Base-by-base conservation (phyloP, 2,113 vertebrate species). In the Noturus placidus region DNA sequence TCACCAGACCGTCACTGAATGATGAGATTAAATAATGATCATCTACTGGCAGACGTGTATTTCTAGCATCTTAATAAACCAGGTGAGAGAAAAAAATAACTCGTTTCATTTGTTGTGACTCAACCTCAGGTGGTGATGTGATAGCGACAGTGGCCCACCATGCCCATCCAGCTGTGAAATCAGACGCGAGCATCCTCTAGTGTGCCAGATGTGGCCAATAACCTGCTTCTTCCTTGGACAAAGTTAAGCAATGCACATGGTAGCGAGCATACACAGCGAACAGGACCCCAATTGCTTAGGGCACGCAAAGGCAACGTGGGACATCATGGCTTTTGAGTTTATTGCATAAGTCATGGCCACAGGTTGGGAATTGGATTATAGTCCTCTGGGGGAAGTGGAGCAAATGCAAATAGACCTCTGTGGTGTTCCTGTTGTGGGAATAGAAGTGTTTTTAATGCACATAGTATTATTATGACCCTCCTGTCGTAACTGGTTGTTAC, bases 91-190 rank as follows among this genome's bases (percentile, higher is more conserved):
- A 46, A 46, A 46, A 79, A 87, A 84, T 78, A 85, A 79, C 70
- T 86, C 35, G 70, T 79, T 87, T 83, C 50, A 17, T 54, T 63
- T 85, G 56, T 84, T 90, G 82, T 90, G 87, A 88, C 87, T 56
- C 87, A 86, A 89, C 69, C 78, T 86, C 87, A 72, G 77, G 50
- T 88, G 85, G 89, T 80, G 35, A 81, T 3, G 33, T 82, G 77
- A 89, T 84, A 82, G 67, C 42, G 54, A 61, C 80, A 61, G 76
- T 10, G 76, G 63, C 82, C 70, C 77, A 85, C 83, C 61, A 63
- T 85, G 86, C 86, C 69, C 70, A 80, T 72, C 77, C 90, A 87
- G 79, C 88, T 90, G 76, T 87, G 59, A 87, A 87, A 87, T 87
- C 85, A 85, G 59, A 78, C 70, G 86, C 15, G 0, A 56, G 81